Evolutionary conservation across 2,113 vertebrate genomes (phyloP).

Genomic region (Eurystomus gularis): DNA sequence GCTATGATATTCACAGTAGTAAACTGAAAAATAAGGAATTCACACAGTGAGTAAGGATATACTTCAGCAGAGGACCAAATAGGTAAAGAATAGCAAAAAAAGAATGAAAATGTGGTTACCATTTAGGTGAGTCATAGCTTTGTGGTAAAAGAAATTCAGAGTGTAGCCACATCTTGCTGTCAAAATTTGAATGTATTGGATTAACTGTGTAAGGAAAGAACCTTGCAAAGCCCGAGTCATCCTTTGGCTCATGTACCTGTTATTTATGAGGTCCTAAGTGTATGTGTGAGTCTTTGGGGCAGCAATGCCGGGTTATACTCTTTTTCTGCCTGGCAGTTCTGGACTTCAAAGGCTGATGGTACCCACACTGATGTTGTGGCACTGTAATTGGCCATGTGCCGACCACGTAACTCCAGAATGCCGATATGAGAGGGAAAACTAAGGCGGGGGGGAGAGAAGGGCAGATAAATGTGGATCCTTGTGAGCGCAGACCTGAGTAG

Average conservation of each 20-base stretch:
- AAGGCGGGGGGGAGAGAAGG: background rate
- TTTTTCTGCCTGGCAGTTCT: background rate
- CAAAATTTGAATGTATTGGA: background rate
- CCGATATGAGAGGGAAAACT: background rate
- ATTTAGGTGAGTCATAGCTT: background rate
- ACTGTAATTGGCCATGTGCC: background rate
- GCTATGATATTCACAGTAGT: background rate
- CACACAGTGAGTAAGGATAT: background rate
- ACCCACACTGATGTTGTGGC: background rate
- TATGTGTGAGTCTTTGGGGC: background rate
- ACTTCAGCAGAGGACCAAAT: background rate
- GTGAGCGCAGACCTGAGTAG: background rate
- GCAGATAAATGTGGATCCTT: background rate
- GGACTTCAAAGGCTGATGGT: background rate
- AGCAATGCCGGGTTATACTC: background rate
- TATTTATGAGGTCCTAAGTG: background rate
- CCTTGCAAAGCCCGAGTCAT: background rate
- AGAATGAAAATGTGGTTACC: background rate
- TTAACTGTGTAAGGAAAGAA: background rate
- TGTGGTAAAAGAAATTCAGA: background rate
- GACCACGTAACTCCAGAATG: background rate
- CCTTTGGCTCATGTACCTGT: background rate
- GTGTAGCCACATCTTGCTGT: background rate
- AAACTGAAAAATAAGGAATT: background rate
- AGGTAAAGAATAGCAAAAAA: background rate